These are phyloP conservation scores for Troides helena DNA, from an alignment of 2,888 invertebrate species.

Conservation along the genomic window DNA sequence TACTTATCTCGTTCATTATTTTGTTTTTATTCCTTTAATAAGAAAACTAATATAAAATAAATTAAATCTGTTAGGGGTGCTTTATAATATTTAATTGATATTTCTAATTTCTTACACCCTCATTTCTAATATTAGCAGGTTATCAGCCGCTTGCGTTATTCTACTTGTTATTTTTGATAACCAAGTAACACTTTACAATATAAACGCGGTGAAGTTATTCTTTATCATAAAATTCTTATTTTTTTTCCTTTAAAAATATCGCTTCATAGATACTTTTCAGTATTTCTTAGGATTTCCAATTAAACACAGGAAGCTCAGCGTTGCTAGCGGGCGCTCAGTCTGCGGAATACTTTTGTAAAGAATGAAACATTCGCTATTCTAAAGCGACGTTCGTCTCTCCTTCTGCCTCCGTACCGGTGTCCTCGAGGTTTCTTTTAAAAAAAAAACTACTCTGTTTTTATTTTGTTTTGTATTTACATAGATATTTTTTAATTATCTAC, in stretches of 20 bases:
- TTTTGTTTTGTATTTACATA: no score
- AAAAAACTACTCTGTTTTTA: not conserved
- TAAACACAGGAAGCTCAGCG: slow-evolving; percentile 8
- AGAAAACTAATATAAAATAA: no score
- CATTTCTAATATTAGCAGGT: no score
- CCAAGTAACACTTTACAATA: no score
- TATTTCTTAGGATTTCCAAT: slow-evolving; percentile 16
- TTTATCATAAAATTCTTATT: not conserved
- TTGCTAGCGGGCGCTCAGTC: slow-evolving; percentile 1
- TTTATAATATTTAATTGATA: no score
- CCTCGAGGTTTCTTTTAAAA: not conserved
- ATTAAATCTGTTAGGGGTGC: no score
- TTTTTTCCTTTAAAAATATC: not conserved
- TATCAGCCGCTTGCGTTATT: no score
- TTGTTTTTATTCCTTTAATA: no score
- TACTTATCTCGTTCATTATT: no score
- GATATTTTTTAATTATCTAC: no score
- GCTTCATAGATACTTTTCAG: not conserved
- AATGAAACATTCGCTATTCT: slow-evolving; percentile 16
- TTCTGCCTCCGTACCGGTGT: not conserved
- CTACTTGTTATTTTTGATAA: no score
- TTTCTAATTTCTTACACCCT: no score
- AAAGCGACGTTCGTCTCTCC: slow-evolving; percentile 3
- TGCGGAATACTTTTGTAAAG: slow-evolving; percentile 10
- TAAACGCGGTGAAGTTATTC: not conserved